These are phyloP conservation scores for Euschistus heros DNA, from an alignment of 1,140 invertebrate genomes.

Conservation along the genomic window DNA sequence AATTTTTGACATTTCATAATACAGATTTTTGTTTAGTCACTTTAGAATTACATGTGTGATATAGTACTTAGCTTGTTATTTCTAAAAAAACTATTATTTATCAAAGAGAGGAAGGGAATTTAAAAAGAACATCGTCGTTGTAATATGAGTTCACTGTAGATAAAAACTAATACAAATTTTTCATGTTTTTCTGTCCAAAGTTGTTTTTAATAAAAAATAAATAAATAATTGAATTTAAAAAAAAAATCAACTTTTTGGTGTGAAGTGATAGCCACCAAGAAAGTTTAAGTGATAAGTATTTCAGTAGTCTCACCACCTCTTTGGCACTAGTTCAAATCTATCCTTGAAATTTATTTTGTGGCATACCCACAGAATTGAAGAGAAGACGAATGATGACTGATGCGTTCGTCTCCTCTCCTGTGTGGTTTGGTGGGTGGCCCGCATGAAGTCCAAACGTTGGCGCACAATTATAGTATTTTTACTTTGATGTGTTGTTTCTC, in stretches of 20 bases:
- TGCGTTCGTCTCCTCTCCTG: no score
- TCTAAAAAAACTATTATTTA: background rate
- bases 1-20: background rate
- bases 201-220: no score
- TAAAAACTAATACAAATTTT: background rate
- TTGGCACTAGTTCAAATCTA: background rate
- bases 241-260: background rate
- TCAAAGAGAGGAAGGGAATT: background rate
- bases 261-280: background rate
- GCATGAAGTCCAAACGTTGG: no score
- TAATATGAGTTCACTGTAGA: background rate
- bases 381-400: no score
- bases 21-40: background rate
- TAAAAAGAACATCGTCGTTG: background rate
- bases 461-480: no score
- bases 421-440: no score
- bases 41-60: background rate
- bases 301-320: background rate
- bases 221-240: no score
- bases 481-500: no score
- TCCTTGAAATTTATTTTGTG: background rate
- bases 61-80: background rate
- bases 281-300: background rate
- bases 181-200: background rate
- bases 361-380: no score